Conservation (phyloP, 2,888 invertebrate species). For the Drosophila putrida region DNA sequence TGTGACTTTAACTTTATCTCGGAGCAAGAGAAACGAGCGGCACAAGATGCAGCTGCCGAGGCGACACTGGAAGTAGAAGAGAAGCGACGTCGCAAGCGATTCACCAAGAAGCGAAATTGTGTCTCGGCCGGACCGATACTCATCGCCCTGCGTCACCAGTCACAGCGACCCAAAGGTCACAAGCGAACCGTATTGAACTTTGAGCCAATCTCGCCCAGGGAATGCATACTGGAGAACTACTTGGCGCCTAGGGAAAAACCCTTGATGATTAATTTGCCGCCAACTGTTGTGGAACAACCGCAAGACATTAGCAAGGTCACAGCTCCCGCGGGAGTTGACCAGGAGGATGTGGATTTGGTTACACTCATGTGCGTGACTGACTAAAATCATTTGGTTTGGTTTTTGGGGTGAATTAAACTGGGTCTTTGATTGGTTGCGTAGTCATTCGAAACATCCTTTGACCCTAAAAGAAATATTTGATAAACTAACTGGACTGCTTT, state of each 20-base stretch:
- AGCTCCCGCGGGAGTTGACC: slow-evolving; percentile 14
- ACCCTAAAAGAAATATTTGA: not conserved
- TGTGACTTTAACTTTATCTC: slow-evolving; percentile 80
- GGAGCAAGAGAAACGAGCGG: slow-evolving; percentile 72
- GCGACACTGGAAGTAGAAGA: slow-evolving; percentile 82
- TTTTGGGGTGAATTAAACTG: not conserved
- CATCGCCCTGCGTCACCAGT: slow-evolving; percentile 72
- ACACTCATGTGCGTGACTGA: slow-evolving; percentile 75
- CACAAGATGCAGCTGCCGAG: slow-evolving; percentile 71
- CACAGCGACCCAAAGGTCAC: slow-evolving; percentile 49
- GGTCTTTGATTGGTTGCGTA: not conserved
- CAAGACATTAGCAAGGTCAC: not conserved
- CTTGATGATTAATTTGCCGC: slow-evolving; percentile 54
- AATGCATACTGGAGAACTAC: slow-evolving; percentile 61
- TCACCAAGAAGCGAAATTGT: slow-evolving; percentile 83
- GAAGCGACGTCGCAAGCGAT: slow-evolving; percentile 78
- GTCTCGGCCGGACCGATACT: slow-evolving; percentile 84
- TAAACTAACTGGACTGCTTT: not conserved
- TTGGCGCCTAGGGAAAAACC: slow-evolving; percentile 73
- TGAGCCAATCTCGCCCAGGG: slow-evolving; percentile 68
- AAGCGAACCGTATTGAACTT: slow-evolving; percentile 41
- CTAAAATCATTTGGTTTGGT: not conserved
- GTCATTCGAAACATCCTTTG: not conserved
- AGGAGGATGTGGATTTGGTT: slow-evolving; percentile 59
- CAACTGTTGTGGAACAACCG: slow-evolving; percentile 12